A percentile compares a stretch with the other conserved stretches of the same genome.
Conservation (phyloP, 2,113 vertebrate species). For the Xiphophorus couchianus region DNA sequence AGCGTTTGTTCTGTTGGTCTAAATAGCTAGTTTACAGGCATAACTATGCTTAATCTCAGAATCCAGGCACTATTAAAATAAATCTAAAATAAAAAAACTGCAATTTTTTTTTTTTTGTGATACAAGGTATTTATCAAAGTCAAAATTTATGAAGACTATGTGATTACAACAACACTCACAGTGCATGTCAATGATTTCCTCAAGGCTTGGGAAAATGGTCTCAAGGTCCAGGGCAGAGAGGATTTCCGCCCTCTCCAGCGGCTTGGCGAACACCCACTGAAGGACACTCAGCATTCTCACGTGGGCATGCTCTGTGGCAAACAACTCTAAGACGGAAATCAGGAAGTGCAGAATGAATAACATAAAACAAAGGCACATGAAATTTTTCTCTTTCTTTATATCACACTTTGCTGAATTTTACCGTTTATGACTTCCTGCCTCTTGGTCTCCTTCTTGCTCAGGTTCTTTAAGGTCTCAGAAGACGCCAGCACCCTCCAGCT, state of each 20-base stretch:
- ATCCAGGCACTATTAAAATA: neutral
- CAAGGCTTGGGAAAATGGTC: slow-evolving; percentile 88
- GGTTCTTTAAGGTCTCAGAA: slow-evolving; percentile 75
- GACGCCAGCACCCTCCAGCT: slow-evolving; percentile 87
- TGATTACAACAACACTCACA: slow-evolving; percentile 74
- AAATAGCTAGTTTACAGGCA: neutral
- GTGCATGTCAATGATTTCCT: slow-evolving; percentile 90
- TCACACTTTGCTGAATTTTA: slow-evolving; percentile 45
- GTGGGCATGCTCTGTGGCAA: slow-evolving; percentile 89
- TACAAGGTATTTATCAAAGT: neutral
- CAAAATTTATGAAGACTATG: neutral
- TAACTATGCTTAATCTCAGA: neutral
- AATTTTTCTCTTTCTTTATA: neutral
- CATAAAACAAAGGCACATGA: neutral
- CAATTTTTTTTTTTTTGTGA: too few relatives aligned
- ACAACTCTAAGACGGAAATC: slow-evolving; percentile 79
- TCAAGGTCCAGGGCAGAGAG: slow-evolving; percentile 75
- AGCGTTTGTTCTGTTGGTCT: neutral
- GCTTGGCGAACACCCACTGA: slow-evolving; percentile 87
- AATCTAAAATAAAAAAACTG: too few relatives aligned
- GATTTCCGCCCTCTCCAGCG: slow-evolving; percentile 79
- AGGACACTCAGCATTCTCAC: slow-evolving; percentile 90
- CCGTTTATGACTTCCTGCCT: slow-evolving; percentile 93
- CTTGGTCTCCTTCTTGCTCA: slow-evolving; percentile 88
- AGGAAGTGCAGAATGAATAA: neutral